A percentile compares a stretch with the other conserved stretches of the same genome.
Conservation (phyloP, 2,113 vertebrate genomes). For the Micromys minutus region DNA sequence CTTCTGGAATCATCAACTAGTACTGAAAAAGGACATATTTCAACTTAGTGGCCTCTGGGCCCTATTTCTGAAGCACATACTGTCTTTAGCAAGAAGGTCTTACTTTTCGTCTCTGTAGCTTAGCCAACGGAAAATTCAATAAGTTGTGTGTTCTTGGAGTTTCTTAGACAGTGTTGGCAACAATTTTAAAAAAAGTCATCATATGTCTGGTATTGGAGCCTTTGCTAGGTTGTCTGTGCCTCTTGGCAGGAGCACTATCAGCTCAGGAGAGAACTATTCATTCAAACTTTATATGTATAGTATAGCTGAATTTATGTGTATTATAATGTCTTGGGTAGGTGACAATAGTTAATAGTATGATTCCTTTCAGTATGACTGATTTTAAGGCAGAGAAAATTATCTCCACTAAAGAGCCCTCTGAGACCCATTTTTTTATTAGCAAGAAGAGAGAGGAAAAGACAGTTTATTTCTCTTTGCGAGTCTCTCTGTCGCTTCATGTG, state of each 20-base stretch:
- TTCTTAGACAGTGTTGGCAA: not conserved
- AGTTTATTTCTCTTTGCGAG: not conserved
- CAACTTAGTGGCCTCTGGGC: not conserved
- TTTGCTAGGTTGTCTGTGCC: not conserved
- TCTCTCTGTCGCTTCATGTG: not conserved
- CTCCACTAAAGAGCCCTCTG: not conserved
- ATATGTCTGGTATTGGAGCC: not conserved
- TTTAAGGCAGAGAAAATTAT: not conserved
- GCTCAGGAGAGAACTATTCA: not conserved
- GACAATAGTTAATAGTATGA: not conserved
- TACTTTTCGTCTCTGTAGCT: not conserved
- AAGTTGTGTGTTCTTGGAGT: not conserved
- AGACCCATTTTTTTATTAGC: not conserved
- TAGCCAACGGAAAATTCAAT: not conserved
- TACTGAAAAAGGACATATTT: not conserved
- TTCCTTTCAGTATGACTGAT: not conserved
- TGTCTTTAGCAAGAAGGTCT: not conserved
- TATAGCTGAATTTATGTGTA: not conserved
- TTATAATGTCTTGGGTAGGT: not conserved
- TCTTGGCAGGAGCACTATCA: not conserved
- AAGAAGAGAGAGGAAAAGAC: conserved; percentile 7
- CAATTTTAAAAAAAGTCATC: not conserved
- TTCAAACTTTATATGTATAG: not conserved
- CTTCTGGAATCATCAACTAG: not conserved
- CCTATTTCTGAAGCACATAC: not conserved